Conservation (phyloP, 2,113 vertebrate species). For the Dissostichus mawsoni region DNA sequence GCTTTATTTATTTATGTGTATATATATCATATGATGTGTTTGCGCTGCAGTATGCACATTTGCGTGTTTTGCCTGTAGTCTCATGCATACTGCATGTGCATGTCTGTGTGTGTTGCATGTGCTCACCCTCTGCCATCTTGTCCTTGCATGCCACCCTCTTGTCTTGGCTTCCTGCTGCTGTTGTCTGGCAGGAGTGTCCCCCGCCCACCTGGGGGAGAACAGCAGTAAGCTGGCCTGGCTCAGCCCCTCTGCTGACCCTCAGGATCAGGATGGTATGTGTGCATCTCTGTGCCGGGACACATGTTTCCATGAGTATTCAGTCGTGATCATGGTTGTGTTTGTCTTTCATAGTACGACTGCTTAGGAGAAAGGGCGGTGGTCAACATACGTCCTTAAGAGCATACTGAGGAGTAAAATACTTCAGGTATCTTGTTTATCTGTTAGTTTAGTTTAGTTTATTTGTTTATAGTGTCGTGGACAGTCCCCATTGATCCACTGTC, state of each 20-base stretch:
- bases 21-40: slow-evolving; percentile 23
- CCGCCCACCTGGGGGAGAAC: slow-evolving; percentile 48
- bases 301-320: too few species aligned
- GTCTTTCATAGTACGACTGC: too few species aligned
- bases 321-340: too few species aligned
- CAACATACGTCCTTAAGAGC: too few species aligned
- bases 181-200: slow-evolving; percentile 47
- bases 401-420: too few species aligned
- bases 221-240: slow-evolving; percentile 54
- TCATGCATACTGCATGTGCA: slow-evolving; percentile 4
- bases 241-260: slow-evolving; percentile 50
- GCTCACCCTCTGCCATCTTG: slow-evolving; percentile 41
- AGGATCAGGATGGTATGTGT: slow-evolving; percentile 51
- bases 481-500: too few species aligned
- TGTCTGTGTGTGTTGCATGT: slow-evolving; percentile 35
- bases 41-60: background rate
- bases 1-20: slow-evolving; percentile 17
- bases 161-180: slow-evolving; percentile 39
- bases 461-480: too few species aligned
- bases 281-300: background rate
- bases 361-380: too few species aligned
- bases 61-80: slow-evolving; percentile 25
- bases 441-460: too few species aligned
- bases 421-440: too few species aligned
- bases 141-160: slow-evolving; percentile 51